Base-by-base conservation (phyloP, 2,888 invertebrate genomes). In the Polydesmus complanatus region DNA sequence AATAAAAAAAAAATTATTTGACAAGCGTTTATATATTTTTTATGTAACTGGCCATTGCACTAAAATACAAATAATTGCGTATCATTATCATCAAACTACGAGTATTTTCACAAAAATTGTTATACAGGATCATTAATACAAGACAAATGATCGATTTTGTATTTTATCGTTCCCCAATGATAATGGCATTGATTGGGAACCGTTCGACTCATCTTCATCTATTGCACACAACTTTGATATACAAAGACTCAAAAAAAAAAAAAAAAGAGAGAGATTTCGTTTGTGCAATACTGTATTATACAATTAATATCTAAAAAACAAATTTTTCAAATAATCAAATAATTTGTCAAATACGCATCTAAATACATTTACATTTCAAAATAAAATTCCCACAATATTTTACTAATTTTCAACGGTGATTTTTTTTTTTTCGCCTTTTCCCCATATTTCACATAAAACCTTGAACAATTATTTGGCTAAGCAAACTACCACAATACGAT, bases 401-500 rank as follows among this genome's bases (percentile, higher is more conserved):
- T n/a, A n/a, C n/a, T n/a, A n/a, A n/a, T n/a, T n/a, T n/a, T n/a
- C n/a, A n/a, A n/a, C n/a, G n/a, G n/a, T n/a, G n/a, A n/a, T n/a
- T n/a, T n/a, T n/a, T n/a, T n/a, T n/a, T n/a, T n/a, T n/a, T 5
- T 37, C 37, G 14, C 5, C 5, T 37, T 8, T 37, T 14, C 37
- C 37, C 37, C 37, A 37, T 37, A 8, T 37, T 37, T 37, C 37
- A 37, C 37, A 37, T 37, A 8, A 8, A 37, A 37, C 37, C 37
- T 37, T 37, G 37, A 14, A 37, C 37, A 37, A 37, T 37, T 8
- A 8, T 37, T 37, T 37, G 5, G 53, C 53, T 53, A 53, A 53
- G 53, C 53, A 27, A 25, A 56, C 27, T 56, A 56, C 56, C 11
- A 21, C 27, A n/a, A 19, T n/a, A 56, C 37, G n/a, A 5, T 37